These are phyloP conservation scores for Eustalomyia histrio DNA, from an alignment of 2,888 invertebrate species.

Conservation along the genomic window DNA sequence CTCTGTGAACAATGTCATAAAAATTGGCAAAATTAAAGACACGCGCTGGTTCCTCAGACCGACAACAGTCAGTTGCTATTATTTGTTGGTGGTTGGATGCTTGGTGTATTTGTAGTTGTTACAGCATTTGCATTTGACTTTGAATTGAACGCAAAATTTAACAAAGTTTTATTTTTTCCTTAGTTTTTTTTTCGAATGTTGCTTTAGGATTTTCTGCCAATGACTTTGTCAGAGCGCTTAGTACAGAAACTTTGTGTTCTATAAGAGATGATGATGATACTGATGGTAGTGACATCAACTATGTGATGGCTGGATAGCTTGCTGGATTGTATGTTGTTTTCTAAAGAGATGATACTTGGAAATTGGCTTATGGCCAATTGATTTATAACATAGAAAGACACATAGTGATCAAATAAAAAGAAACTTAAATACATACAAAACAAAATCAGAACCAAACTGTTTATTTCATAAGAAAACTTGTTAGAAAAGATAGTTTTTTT, in stretches of 20 bases:
- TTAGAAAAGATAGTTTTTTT: conserved; percentile 22
- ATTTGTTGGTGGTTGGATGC: conserved; percentile 1
- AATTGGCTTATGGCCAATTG: conserved; percentile 66
- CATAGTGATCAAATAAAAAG: conserved; percentile 20
- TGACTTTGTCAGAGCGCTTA: conserved; percentile 35
- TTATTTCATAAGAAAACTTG: conserved; percentile 63
- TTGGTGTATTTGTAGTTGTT: conserved; percentile 1
- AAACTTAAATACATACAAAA: conserved; percentile 24
- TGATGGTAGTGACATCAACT: conserved; percentile 49
- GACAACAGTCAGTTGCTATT: conserved; percentile 1
- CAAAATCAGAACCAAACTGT: conserved; percentile 16
- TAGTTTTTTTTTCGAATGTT: background rate
- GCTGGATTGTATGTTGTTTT: conserved; percentile 31
- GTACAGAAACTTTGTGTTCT: conserved; percentile 49
- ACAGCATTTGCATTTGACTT: conserved; percentile 59
- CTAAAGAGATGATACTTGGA: conserved; percentile 53
- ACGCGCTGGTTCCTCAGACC: conserved; percentile 28
- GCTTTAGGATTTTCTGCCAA: conserved; percentile 44
- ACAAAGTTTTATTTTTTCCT: conserved; percentile 42
- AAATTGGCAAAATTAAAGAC: conserved; percentile 56
- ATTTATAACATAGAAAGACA: conserved; percentile 49
- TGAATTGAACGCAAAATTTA: conserved; percentile 59
- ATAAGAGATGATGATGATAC: conserved; percentile 9
- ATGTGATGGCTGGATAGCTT: conserved; percentile 14
- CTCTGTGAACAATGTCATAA: conserved; percentile 35